phyloP scores from a whole-genome alignment of 2,888 invertebrate genomes.

The Thumatha senex region DNA sequence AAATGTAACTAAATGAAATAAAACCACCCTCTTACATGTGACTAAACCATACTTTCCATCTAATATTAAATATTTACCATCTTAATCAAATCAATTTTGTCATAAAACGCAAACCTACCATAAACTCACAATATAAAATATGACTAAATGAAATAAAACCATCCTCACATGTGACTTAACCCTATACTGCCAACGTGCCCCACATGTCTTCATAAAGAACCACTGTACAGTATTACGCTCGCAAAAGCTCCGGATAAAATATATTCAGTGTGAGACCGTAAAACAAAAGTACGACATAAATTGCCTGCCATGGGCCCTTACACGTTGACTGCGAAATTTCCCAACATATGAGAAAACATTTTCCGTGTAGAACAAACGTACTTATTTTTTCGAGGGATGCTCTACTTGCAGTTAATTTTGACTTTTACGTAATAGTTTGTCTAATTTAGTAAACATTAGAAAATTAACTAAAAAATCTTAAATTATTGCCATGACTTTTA shows the following conservation, averaged over 20 bases:
- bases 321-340: slow-evolving; percentile 74
- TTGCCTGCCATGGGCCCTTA: slow-evolving; percentile 60
- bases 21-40: too few relatives aligned
- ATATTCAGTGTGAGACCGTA: slow-evolving; percentile 66
- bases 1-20: too few relatives aligned
- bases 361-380: slow-evolving; percentile 52
- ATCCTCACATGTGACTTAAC: slow-evolving; percentile 27
- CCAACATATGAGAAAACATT: slow-evolving; percentile 80
- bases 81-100: too few relatives aligned
- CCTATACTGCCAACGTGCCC: slow-evolving; percentile 32
- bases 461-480: too few relatives aligned
- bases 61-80: too few relatives aligned
- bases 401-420: slow-evolving; percentile 62
- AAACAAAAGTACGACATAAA: slow-evolving; percentile 79
- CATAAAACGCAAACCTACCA: too few relatives aligned
- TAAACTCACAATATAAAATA: slow-evolving; percentile 1
- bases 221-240: slow-evolving; percentile 47
- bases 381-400: slow-evolving; percentile 46
- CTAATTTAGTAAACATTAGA: too few relatives aligned
- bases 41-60: too few relatives aligned
- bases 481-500: too few relatives aligned
- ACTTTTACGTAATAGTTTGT: too few relatives aligned
- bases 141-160: slow-evolving; percentile 24
- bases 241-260: slow-evolving; percentile 56
- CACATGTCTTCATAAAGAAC: slow-evolving; percentile 37